phyloP scores from a whole-genome alignment of 2,113 vertebrate species.

The Trematocara marginatum region DNA sequence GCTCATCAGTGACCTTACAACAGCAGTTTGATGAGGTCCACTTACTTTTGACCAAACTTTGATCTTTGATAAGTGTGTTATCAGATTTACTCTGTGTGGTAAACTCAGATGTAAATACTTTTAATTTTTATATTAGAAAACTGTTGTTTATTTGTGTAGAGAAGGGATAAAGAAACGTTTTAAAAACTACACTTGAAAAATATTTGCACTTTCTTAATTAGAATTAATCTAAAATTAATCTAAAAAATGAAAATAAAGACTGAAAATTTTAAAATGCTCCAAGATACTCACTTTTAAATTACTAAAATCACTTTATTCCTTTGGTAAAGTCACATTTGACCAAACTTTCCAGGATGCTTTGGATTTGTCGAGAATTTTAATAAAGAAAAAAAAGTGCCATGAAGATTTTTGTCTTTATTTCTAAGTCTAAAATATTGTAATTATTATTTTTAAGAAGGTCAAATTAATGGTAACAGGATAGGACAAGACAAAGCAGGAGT shows the following conservation, averaged over 20 bases:
- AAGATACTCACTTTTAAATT: background rate
- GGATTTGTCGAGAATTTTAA: background rate
- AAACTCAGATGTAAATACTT: background rate
- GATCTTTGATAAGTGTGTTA: background rate
- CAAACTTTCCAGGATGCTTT: background rate
- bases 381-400: background rate
- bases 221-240: background rate
- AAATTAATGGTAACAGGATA: background rate
- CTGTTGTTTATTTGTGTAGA: background rate
- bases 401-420: background rate
- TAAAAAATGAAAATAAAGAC: background rate
- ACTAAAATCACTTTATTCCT: background rate
- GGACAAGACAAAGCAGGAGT: background rate
- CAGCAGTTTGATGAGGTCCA: background rate
- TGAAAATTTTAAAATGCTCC: background rate
- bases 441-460: background rate
- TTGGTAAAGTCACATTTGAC: background rate
- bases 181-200: background rate
- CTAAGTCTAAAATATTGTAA: background rate
- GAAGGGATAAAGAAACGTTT: too few relatives aligned
- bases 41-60: background rate
- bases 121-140: background rate
- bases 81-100: background rate
- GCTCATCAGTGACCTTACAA: background rate
- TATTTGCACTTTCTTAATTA: background rate